Percentiles rank a stretch among this genome's conserved stretches.
Evolutionary conservation across 1,140 invertebrate species (phyloP).

Genomic region (Ceratosolen fusciceps): DNA sequence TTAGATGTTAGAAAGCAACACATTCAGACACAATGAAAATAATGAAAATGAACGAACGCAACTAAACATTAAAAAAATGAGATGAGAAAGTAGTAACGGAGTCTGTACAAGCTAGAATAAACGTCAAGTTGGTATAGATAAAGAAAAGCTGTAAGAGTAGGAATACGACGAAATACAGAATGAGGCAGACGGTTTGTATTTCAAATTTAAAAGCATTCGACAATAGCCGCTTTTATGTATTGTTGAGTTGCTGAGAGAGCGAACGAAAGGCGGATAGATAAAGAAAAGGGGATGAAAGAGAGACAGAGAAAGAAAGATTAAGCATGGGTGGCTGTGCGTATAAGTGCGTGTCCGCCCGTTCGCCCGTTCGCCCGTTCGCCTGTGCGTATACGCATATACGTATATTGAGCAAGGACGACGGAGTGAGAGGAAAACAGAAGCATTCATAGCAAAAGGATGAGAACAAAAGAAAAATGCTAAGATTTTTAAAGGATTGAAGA

Average conservation of each 20-base stretch:
- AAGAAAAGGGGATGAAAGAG: not conserved
- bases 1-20: not conserved
- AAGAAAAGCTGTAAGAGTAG: conserved; percentile 1
- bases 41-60: not conserved
- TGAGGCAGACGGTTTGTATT: conserved; percentile 68
- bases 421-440: not conserved
- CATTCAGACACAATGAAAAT: not conserved
- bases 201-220: conserved; percentile 72
- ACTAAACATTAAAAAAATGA: conserved; percentile 14
- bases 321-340: not conserved
- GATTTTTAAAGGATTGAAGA: conserved; percentile 59
- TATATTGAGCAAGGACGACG: too few relatives aligned
- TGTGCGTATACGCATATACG: too few relatives aligned
- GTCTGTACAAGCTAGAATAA: not conserved
- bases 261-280: conserved; percentile 49
- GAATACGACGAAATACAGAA: conserved; percentile 22
- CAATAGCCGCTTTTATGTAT: conserved; percentile 67
- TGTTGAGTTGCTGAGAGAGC: conserved; percentile 61
- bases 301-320: not conserved
- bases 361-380: too few relatives aligned
- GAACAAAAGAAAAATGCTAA: conserved; percentile 27
- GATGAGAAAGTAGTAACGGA: conserved; percentile 22
- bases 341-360: too few relatives aligned
- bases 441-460: not conserved
- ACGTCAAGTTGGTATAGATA: conserved; percentile 6